phyloP scores from a whole-genome alignment of 2,888 invertebrate genomes.

The Eupithecia insigniata region DNA sequence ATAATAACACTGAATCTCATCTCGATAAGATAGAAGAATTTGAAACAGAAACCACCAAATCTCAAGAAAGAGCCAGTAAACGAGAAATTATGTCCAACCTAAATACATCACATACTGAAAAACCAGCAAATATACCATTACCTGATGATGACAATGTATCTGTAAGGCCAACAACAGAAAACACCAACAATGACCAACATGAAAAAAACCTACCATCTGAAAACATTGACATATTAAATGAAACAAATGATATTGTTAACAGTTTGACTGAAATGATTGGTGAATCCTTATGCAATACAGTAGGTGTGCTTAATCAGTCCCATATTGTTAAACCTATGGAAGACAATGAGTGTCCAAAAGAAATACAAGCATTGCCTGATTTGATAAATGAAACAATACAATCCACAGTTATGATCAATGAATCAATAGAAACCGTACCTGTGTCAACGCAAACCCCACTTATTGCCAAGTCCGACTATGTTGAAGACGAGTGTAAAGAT shows the following conservation, averaged over 20 bases:
- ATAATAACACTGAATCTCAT: not conserved
- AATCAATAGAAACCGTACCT: not conserved
- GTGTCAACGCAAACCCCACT: not conserved
- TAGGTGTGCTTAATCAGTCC: slow-evolving; percentile 11
- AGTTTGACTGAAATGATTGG: slow-evolving; percentile 29
- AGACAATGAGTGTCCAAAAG: slow-evolving; percentile 43
- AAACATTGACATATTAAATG: slow-evolving; percentile 21
- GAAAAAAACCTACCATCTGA: slow-evolving; percentile 2
- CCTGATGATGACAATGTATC: not conserved
- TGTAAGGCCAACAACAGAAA: slow-evolving; percentile 7
- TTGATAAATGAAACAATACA: not conserved
- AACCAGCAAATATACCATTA: slow-evolving; percentile 20
- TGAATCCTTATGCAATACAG: slow-evolving; percentile 20
- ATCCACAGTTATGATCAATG: slow-evolving; percentile 4
- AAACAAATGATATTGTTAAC: slow-evolving; percentile 24
- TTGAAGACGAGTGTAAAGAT: not conserved
- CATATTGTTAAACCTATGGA: slow-evolving; percentile 36
- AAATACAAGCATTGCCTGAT: slow-evolving; percentile 43
- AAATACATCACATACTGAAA: slow-evolving; percentile 1
- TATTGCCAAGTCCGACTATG: not conserved
- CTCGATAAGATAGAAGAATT: not conserved
- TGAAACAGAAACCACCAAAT: no score
- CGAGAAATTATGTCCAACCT: not conserved
- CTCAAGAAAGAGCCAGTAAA: not conserved
- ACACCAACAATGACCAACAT: not conserved